Base-by-base conservation (phyloP, 2,888 invertebrate species). In the Electrophaes corylata region DNA sequence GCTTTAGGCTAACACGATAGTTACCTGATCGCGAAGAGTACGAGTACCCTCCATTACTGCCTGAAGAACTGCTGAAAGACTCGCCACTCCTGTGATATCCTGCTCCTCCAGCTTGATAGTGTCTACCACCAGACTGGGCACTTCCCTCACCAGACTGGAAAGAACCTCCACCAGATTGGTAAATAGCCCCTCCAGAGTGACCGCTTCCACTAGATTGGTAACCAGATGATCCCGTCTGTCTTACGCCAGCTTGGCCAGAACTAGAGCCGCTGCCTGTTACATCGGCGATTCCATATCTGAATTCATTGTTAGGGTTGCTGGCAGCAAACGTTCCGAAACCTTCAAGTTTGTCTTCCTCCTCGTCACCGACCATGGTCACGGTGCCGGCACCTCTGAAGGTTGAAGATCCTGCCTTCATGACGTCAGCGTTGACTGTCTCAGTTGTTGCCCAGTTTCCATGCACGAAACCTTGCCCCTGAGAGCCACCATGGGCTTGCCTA, bases 361-460 rank as follows among this genome's bases (percentile, higher is more conserved):
- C 87, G 61, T 86, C 89, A 29, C 86, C 88, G 1, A 89, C 86
- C 0, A 86, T 84, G 1, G 88, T 88, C 8, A 85, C 78, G 1
- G 79, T 80, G 11, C 83, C 75, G 4, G 80, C 75, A 18, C 81
- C 83, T 40, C 78, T 71, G 69, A 76, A 90, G 4, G 83, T 83
- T 0, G 78, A 74, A 4, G 92, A 91, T 16, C 84, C 86, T 14
- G 88, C 88, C 48, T 90, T 90, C 69, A 86, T 82, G 11, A 92
- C 71, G 11, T 91, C 87, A 29, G 86, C 73, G 65, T 92, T 92
- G 3, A 92, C 86, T 0, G 89, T 91, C 74, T 92, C 92, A 4
- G 92, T 91, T 0, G 92, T 92, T 1, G 85, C 86, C 86, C 85
- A 91, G 41, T 84, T 78, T 1, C 86, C 83, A 51, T 87, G 89